Percentiles rank a stretch among this genome's conserved stretches.
Conservation (phyloP, 92 coral and sea anemone genomes). For the Metridium senile region DNA sequence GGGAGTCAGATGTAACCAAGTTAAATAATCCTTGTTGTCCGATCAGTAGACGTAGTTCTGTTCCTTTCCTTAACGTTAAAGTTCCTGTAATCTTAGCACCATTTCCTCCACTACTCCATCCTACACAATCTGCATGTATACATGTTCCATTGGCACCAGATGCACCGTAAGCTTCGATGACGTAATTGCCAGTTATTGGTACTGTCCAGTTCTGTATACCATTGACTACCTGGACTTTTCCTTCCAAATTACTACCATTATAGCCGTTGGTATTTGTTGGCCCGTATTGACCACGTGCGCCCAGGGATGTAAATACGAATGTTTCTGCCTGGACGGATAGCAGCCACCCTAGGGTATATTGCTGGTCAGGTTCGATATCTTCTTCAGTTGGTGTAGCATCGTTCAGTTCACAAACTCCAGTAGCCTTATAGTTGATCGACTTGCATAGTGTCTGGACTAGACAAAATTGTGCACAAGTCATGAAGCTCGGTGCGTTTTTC, state of each 20-base stretch:
- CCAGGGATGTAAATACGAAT: conserved; percentile 64
- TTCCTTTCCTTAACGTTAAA: conserved; percentile 44
- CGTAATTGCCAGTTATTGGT: conserved; percentile 76
- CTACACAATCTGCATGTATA: neutral
- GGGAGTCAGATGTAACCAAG: conserved; percentile 9
- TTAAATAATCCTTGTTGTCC: conserved; percentile 71
- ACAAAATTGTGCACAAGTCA: conserved; percentile 16
- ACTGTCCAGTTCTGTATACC: conserved; percentile 90
- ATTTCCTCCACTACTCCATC: conserved; percentile 66
- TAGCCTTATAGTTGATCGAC: conserved; percentile 16
- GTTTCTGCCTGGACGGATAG: neutral
- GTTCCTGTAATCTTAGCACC: conserved; percentile 79
- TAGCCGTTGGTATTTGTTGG: conserved; percentile 64
- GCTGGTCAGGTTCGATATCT: neutral
- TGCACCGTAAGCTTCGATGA: conserved; percentile 80
- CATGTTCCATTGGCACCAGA: conserved; percentile 87
- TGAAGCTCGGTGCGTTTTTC: conserved; percentile 16
- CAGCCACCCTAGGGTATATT: conserved; percentile 17
- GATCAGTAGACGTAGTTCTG: conserved; percentile 61
- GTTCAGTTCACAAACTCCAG: conserved; percentile 29
- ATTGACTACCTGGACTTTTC: conserved; percentile 52
- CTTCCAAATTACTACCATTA: conserved; percentile 59
- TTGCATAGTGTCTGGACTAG: conserved; percentile 4
- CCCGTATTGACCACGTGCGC: conserved; percentile 55
- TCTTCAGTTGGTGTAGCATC: conserved; percentile 4